Percentiles rank a stretch among this genome's conserved stretches.
Conservation (phyloP, 2,797 vertebrate species). For the Scolopax rusticola region DNA sequence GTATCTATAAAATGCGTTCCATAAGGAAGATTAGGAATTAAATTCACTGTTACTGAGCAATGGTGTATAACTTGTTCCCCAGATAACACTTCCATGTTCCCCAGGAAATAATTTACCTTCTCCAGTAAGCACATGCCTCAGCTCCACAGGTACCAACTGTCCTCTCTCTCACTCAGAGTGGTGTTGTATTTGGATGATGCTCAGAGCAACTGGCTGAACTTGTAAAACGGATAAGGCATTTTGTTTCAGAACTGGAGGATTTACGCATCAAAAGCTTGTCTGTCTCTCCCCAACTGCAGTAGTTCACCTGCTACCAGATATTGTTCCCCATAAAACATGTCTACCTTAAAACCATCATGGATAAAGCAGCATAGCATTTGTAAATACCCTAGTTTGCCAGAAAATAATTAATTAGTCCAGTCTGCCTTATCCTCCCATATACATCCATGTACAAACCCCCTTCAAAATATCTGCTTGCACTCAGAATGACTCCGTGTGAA, state of each 20-base stretch:
- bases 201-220: not conserved
- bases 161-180: not conserved
- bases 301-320: not conserved
- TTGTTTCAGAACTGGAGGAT: conserved; percentile 43
- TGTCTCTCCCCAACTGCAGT: conserved; percentile 20
- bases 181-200: not conserved
- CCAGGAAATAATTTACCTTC: conserved; percentile 31
- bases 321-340: not conserved
- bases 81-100: not conserved
- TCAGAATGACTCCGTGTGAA: not conserved
- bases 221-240: not conserved
- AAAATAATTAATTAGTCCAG: not conserved
- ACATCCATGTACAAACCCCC: fast-evolving
- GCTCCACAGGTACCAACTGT: not conserved
- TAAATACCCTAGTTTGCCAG: not conserved
- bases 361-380: not conserved
- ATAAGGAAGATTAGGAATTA: not conserved
- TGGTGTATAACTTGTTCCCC: not conserved
- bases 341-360: not conserved
- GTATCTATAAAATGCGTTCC: fast-evolving
- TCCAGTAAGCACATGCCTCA: not conserved
- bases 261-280: conserved; percentile 42
- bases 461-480: not conserved
- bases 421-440: not conserved
- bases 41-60: not conserved